Base-by-base conservation (phyloP, 2,888 invertebrate genomes). In the Callosobruchus maculatus region DNA sequence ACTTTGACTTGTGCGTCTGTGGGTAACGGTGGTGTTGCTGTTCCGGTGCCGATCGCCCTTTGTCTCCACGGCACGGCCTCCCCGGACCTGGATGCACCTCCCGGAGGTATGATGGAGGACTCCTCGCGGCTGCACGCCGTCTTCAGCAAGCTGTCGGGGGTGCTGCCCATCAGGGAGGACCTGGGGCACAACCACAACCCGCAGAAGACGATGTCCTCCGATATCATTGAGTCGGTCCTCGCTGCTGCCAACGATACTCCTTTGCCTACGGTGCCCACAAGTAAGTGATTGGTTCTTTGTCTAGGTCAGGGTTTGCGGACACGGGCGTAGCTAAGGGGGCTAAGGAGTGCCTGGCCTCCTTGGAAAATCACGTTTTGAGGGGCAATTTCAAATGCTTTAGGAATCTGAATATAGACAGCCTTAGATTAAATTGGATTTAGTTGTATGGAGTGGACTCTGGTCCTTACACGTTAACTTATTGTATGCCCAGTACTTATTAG, bases 181-280 rank as follows among this genome's bases (percentile, higher is more conserved):
- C 78, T 84, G 73, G 83, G 82, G 30, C 49, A 49, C 18, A 81
- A 82, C 75, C 77, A 78, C 69, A 81, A 80, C 72, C 81, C n/a
- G n/a, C n/a, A 82, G 73, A 85, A 85, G 75, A 84, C 81, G 72
- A 85, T 85, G 85, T 83, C 85, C 31, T 84, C 85, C 20, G 85
- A 85, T 75, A 85, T 86, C 69, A 86, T 86, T 70, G 85, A 85
- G 74, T 84, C 85, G 30, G 85, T 86, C 74, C 80, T 86, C 74
- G 82, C 83, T 13, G 20, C 22, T 0, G 22, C 70, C n/a, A 21
- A n/a, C 26, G 85, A 85, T 75, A 79, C 82, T 26, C 84, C 85
- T 22, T 81, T 85, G 74, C 49, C 49, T 3, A 84, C 85, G 73
- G 81, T 83, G 77, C 80, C 83, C 70, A 81, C 83, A 81, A 81